Base-by-base conservation (phyloP, 1,140 invertebrate genomes). In the Temnothorax longispinosus region DNA sequence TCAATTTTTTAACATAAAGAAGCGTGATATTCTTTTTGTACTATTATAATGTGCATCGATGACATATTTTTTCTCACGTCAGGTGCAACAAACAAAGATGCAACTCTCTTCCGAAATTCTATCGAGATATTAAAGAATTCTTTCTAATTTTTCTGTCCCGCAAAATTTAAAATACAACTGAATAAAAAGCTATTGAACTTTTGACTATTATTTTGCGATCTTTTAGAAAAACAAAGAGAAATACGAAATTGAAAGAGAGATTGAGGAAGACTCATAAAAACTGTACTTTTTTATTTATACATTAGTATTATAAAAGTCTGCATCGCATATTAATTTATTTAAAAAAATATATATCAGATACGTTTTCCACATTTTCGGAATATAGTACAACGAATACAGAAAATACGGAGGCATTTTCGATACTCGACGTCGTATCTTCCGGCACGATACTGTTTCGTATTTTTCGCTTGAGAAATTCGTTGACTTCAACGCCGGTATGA, bases 391-490 rank as follows among this genome's bases (percentile, higher is more conserved):
- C 10, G n/a, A 47, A 62, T 64, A 47, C 38, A n/a, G 21, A 27
- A 27, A 27, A 27, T n/a, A n/a, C 13, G 18, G 27, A 50, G 58
- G 6, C 44, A 54, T 78, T 64, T 65, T 18, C 60, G 54, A 78
- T 65, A 78, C 54, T 58, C 52, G 21, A 60, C 11, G 58, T 64
- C 58, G 44, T 78, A 65, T 65, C 76, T 78, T 32, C 27, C 56
- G 56, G 27, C 58, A 7, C 44, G 76, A 78, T 78, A 78, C 60
- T 32, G 27, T 35, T 47, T 32, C 58, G 41, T 56, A 47, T 64
- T 78, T 65, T 32, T 65, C 76, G 58, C 58, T 65, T n/a, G 58
- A 65, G 41, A 64, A 64, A 56, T 78, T 64, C 56, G n/a, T 50
- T 78, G 44, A 78, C 65, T 78, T 65, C 44, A 47, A 65, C 41